phyloP scores from a whole-genome alignment of 2,797 vertebrate species.

The Eutrigla gurnardus region DNA sequence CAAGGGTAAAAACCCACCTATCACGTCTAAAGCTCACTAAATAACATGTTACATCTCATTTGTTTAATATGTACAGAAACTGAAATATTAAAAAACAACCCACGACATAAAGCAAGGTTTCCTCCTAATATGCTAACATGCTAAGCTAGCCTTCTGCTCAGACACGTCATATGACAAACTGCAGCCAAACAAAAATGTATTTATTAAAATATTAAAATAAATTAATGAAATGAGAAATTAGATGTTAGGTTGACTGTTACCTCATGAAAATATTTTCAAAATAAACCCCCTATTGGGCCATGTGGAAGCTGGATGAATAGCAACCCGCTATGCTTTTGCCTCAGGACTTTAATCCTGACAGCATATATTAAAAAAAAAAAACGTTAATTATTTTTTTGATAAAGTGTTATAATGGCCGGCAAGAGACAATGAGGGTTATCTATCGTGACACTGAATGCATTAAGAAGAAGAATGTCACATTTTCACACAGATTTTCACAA shows the following conservation, averaged over 20 bases:
- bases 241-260: background rate
- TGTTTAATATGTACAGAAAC: background rate
- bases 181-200: background rate
- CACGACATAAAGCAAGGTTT: background rate
- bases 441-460: conserved; percentile 33
- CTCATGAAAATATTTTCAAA: background rate
- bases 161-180: background rate
- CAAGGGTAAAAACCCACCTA: background rate
- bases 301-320: background rate
- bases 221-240: too few species aligned
- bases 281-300: background rate
- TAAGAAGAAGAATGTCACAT: conserved; percentile 31
- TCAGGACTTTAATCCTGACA: conserved; percentile 17
- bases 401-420: conserved; percentile 13
- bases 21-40: background rate
- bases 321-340: background rate
- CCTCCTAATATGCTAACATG: background rate
- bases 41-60: background rate
- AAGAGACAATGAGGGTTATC: conserved; percentile 11
- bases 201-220: background rate
- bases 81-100: background rate
- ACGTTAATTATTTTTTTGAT: conserved; percentile 12
- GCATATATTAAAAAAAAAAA: conserved; percentile 12
- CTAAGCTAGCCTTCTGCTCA: background rate
- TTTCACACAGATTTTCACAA: conserved; percentile 31